Base-by-base conservation (phyloP, 1,140 invertebrate genomes). In the Drosophila sp. region DNA sequence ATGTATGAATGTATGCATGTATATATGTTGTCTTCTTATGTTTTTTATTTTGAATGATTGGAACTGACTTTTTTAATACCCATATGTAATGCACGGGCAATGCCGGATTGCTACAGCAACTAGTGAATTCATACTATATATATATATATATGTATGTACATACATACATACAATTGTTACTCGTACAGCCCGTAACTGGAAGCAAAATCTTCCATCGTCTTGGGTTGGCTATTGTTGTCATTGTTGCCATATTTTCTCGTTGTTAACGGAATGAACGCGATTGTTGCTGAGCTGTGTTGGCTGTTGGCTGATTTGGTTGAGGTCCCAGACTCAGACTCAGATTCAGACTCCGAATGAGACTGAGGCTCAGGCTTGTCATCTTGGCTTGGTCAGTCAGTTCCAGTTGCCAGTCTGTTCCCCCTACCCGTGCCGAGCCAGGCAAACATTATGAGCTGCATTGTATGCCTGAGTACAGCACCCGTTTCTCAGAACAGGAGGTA, bases 401-500 rank as follows among this genome's bases (percentile, higher is more conserved):
- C 11, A 36, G 34, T 11, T 36, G 4, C 34, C 11, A 21, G 1
- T 21, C 21, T 2, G 21, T 21, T 29, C 27, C 38, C 27, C 29
- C 25, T 58, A 25, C 36, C 27, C 13, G n/a, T 16, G 51, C 16
- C 38, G n/a, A 38, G 14, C 40, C 43, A 36, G 43, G 43, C 27
- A 21, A 40, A 56, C n/a, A 57, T 57, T 9, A 21, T 56, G 38
- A 43, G 4, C 50, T 29, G 27, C 50, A 56, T 65, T 67, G 34
- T 66, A 11, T 59, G 63, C 14, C 16, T n/a, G 34, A 38, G 46
- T 46, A 61, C 50, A 65, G 67, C 71, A 74, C 77, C 74, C 76
- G 72, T 75, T 82, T 83, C 81, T 70, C 40, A 70, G 81, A 86
- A 86, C 67, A 74, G 61, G 38, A 80, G 81, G 78, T 50, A 75